Evolutionary conservation across 2,113 vertebrate genomes (phyloP), one percentile per base, ranked within the genome.

Genomic region (Psammodynastes pulverulentus): DNA sequence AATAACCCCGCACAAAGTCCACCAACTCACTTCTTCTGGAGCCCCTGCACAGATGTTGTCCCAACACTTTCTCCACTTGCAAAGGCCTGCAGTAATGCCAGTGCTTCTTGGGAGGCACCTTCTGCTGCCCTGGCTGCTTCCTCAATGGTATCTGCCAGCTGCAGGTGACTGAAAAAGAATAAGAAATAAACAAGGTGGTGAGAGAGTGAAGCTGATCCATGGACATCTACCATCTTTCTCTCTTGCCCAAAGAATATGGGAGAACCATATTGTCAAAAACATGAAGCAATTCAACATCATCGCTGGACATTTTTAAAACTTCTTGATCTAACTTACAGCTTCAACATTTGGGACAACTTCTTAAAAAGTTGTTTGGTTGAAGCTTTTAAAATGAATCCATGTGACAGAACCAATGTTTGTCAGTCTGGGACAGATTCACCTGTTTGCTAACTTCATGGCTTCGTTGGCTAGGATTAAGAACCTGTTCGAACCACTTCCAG

Each of bases 391-490:
- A 90, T 0, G 24, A 9, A 3, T 0, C 2, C 0, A 26, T 34
- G 13, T 45, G 23, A n/a, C 1, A 79, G 93, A 79, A 58, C 1
- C 0, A 39, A 79, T 51, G 34, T 48, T 19, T 51, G 92, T 72
- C 0, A 0, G 17, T 13, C 1, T 85, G 29, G n/a, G 0, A 0
- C 0, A 24, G 0, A 94, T 98, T 97, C 93, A 99, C 99, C 96
- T 96, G n/a, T 98, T 95, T 72, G 98, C 98, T 93, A 99, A 93
- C 45, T 95, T 95, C 6, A 72, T 84, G 5, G 99, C 98, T 43
- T 97, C 98, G 89, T 98, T 95, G 62, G 97, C 98, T 96, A 99
- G 96, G 29, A 94, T 94, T 48, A 97, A 96, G 84, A 98, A 94
- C 52, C 91, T 5, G 90, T 95, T 97, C 0, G 97, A 94, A 17